Conservation (phyloP, 2,888 invertebrate species). For the Strigamia transsilvanica region DNA sequence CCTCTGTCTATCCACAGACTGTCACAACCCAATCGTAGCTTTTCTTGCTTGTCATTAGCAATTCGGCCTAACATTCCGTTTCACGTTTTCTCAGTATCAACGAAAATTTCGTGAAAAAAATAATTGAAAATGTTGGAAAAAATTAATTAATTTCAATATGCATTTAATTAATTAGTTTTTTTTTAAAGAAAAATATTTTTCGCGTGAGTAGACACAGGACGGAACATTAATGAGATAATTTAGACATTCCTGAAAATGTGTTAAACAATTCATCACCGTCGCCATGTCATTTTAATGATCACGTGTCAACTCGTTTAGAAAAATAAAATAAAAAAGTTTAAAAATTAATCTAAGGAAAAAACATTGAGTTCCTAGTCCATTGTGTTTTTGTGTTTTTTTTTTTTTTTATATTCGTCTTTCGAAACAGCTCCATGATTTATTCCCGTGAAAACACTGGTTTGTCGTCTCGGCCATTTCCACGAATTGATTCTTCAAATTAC, state of each 20-base stretch:
- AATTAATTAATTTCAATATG: too few species aligned
- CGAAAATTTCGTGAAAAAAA: too few species aligned
- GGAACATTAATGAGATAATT: background rate
- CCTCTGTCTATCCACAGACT: background rate
- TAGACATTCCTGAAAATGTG: background rate
- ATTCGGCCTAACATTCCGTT: background rate
- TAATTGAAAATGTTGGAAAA: too few species aligned
- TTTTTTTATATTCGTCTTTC: background rate
- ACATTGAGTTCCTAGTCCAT: background rate
- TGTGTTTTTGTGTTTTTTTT: too few species aligned
- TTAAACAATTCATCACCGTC: background rate
- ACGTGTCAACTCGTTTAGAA: background rate
- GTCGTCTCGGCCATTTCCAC: background rate
- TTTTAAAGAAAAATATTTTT: too few species aligned
- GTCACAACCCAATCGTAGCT: conserved; percentile 39
- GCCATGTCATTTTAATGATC: conserved; percentile 1
- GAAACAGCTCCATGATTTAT: conserved; percentile 25
- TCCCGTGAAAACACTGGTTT: conserved; percentile 33
- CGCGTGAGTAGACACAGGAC: too few species aligned
- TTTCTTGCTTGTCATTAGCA: conserved; percentile 30
- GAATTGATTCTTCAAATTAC: conserved; percentile 6
- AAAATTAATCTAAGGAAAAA: background rate
- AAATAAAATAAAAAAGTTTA: background rate
- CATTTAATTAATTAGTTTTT: too few species aligned
- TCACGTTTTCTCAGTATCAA: background rate